Base-by-base conservation (phyloP, 2,888 invertebrate species). In the Apamea monoglypha region DNA sequence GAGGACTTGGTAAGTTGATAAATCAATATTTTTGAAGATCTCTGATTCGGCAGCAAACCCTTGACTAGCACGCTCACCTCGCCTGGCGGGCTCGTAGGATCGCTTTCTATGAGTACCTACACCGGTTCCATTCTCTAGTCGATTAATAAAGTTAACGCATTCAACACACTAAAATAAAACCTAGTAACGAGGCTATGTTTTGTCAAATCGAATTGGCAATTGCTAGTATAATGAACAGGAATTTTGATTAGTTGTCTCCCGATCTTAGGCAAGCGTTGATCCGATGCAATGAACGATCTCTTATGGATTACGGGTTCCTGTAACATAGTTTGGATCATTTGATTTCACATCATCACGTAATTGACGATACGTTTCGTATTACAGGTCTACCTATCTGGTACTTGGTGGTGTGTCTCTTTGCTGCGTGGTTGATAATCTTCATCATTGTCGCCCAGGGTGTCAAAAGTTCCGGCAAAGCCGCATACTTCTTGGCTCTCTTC, bases 401-500 rank as follows among this genome's bases (percentile, higher is more conserved):
- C 91, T 94, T 98, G 50, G 97, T 97, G 0, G 90, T 98, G 0
- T 98, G 98, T 78, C 95, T 98, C 10, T 93, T 98, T 4, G 95
- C 96, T 2, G 97, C 98, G 0, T 98, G 98, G 98, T 74, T 97
- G 7, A 92, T 97, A 2, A 97, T 98, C 61, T 98, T 98, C 91
- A 88, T 97, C 12, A 98, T 98, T 75, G 97, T 98, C 69, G 97
- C 98, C 29, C 97, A 97, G 84, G 98, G 98, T 18, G 98, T 98
- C 1, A 98, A 98, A 93, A 98, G 98, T 90, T 98, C 98, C 0
- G 98, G 98, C 69, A 98, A 98, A 94, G 98, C 98, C 0, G 98
- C 99, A 0, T 99, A 99, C 94, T 98, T 99, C 94, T 98, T 99
- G n/a, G 99, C 99, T 0, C 94, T 99, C 5, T 98, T 98, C 93